These are phyloP conservation scores for Notothenia coriiceps DNA, from an alignment of 2,113 vertebrate genomes.

Conservation along the genomic window DNA sequence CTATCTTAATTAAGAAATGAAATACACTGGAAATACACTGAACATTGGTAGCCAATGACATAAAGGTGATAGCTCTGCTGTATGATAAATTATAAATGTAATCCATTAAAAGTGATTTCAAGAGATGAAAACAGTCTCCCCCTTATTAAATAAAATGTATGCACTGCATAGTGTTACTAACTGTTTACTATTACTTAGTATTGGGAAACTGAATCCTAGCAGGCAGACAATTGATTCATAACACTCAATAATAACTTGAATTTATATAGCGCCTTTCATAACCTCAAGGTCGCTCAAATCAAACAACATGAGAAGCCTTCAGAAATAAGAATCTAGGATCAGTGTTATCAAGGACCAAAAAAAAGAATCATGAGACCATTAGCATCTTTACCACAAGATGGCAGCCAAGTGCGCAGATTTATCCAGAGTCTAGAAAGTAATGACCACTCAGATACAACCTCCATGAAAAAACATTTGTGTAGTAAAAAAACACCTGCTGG, in stretches of 20 bases:
- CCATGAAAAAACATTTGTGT: neutral
- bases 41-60: neutral
- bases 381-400: slow-evolving; percentile 41
- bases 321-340: neutral
- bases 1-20: neutral
- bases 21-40: too few relatives aligned
- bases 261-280: too few relatives aligned
- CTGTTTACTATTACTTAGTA: neutral
- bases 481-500: neutral
- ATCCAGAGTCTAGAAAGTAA: neutral
- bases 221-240: neutral
- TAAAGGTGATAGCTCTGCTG: neutral
- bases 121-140: neutral
- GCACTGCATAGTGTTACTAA: neutral
- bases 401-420: slow-evolving; percentile 31
- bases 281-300: neutral
- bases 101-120: neutral
- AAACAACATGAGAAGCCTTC: neutral
- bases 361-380: neutral
- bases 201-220: too few relatives aligned
- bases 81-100: neutral
- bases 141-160: neutral
- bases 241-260: too few relatives aligned
- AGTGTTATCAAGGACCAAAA: neutral
- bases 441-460: neutral